Base-by-base conservation (phyloP, 2,113 vertebrate species). In the Bolborhynchus lineola region DNA sequence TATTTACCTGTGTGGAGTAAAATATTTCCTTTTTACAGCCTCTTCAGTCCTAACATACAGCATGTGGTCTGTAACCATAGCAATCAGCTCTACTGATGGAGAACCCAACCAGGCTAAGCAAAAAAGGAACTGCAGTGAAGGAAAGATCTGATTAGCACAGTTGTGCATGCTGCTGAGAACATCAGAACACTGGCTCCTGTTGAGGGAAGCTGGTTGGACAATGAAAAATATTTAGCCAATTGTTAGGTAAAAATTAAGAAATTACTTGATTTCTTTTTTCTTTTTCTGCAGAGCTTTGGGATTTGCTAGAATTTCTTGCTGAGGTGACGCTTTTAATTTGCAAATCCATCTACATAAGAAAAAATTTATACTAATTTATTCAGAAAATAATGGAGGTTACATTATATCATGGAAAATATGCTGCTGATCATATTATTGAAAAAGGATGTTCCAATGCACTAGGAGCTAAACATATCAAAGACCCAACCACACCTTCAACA, bases 41-140 rank as follows among this genome's bases (percentile, higher is more conserved):
- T 93, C 31, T 86, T 90, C 31, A 93, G 85, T 64, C 84, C 80
- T 79, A 74, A 77, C 26, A 49, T 49, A 39, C 49, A 71, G 57
- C 47, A 82, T 39, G 33, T 47, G 69, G 64, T 55, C 88, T 42
- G 92, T 96, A 95, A 85, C 75, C 74, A 28, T 44, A 86, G 95
- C 88, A 95, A 96, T 95, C 88, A 90, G 46, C 63, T 75, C 20
- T 62, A 53, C 35, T 82, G 82, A 93, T 4, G 46, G 50, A 93
- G 78, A 91, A 49, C 25, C 16, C 59, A 76, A 16, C 29, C 46
- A 92, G 35, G 47, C 19, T 70, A 92, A 97, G 92, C 31, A 93
- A 92, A 93, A 86, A 86, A 70, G 19, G 62, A 41, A 86, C 47
- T 78, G 31, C 49, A 93, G 50, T 59, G 35, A 67, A 91, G n/a